A percentile compares a stretch with the other conserved stretches of the same genome.
phyloP scores from a whole-genome alignment of 2,113 vertebrate genomes.

The Meles meles region DNA sequence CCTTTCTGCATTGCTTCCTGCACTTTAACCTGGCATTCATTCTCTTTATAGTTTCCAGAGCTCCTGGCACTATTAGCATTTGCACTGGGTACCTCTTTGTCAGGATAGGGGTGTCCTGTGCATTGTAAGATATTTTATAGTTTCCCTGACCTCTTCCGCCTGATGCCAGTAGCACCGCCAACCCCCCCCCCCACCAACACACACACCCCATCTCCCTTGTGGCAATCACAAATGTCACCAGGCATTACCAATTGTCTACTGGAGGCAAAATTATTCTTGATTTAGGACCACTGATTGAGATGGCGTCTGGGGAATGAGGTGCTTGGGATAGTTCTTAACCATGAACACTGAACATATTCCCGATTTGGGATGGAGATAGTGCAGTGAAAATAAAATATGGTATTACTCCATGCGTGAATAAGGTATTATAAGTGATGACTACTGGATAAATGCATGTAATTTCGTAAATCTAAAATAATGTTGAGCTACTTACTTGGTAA shows the following conservation, averaged over 20 bases:
- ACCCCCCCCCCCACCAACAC: accelerated
- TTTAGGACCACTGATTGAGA: background rate
- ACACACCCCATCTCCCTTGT: background rate
- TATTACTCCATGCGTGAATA: background rate
- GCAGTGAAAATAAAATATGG: background rate
- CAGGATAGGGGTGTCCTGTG: background rate
- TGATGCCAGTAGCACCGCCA: background rate
- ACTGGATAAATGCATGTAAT: background rate
- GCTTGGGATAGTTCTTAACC: background rate
- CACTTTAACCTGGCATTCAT: background rate
- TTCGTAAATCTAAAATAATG: background rate
- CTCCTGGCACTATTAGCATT: no score
- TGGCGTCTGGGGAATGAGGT: background rate
- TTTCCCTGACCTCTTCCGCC: background rate
- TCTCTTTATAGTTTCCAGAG: background rate
- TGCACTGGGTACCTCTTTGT: background rate
- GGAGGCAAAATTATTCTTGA: background rate
- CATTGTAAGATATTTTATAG: background rate
- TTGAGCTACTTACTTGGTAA: background rate
- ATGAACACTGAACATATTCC: accelerated
- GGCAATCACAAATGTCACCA: background rate
- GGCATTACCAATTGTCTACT: background rate
- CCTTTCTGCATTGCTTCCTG: background rate
- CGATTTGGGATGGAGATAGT: background rate
- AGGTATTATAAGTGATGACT: background rate